Conservation (phyloP, 1,140 invertebrate species). For the Hirudo medicinalis region DNA sequence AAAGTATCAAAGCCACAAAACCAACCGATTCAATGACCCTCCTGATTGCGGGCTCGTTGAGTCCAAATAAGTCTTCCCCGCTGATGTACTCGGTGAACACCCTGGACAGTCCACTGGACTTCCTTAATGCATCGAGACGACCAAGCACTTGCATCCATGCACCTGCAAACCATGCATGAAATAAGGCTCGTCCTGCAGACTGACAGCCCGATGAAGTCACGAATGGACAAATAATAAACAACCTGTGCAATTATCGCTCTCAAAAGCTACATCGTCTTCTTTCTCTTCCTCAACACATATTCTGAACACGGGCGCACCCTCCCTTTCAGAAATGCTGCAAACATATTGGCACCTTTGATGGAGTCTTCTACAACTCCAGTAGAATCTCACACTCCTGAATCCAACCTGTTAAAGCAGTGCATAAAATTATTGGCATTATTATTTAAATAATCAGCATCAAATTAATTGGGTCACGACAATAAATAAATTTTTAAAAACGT, state of each 20-base stretch:
- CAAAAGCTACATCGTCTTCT: constrained; percentile 49
- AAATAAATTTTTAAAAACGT: too few species aligned
- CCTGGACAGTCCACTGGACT: constrained; percentile 60
- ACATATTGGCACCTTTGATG: constrained; percentile 81
- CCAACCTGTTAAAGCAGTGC: constrained; percentile 44
- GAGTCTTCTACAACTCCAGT: constrained; percentile 76
- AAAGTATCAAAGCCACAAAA: constrained; percentile 11
- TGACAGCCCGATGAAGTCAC: not conserved
- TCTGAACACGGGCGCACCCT: constrained; percentile 73
- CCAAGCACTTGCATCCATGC: constrained; percentile 60
- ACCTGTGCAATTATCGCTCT: constrained; percentile 60
- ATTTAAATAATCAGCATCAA: not conserved
- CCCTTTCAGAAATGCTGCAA: constrained; percentile 77
- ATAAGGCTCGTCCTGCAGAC: not conserved
- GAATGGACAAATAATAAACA: not conserved
- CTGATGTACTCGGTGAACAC: constrained; percentile 82
- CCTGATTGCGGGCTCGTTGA: constrained; percentile 85
- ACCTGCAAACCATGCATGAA: constrained; percentile 26
- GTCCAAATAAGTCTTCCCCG: constrained; percentile 90
- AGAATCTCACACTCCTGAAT: constrained; percentile 54
- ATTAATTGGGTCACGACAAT: too few species aligned
- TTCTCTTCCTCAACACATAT: constrained; percentile 65
- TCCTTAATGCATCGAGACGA: constrained; percentile 61
- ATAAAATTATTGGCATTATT: not conserved
- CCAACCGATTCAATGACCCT: constrained; percentile 55